A percentile compares a stretch with the other conserved stretches of the same genome.
phyloP scores from a whole-genome alignment of 2,888 invertebrate genomes.

The Heteromurus nitidus region DNA sequence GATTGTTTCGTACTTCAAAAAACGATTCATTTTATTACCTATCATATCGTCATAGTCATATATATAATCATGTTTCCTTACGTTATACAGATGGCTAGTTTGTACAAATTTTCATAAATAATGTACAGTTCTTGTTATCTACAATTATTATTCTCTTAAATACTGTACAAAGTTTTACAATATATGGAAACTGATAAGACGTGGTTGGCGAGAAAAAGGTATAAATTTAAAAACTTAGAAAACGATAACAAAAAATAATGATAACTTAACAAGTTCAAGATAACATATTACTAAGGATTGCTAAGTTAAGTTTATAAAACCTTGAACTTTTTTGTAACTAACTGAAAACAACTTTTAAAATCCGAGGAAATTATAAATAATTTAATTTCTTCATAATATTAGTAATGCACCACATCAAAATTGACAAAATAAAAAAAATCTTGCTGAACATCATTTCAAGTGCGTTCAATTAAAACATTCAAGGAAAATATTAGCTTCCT shows the following conservation, averaged over 20 bases:
- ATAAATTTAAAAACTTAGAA: constrained; percentile 25
- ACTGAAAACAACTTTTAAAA: too few species aligned
- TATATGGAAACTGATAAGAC: constrained; percentile 53
- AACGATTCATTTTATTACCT: constrained; percentile 53
- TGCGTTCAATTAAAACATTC: neutral
- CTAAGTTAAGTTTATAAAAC: too few species aligned
- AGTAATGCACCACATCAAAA: too few species aligned
- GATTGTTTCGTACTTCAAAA: constrained; percentile 45
- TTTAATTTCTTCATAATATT: too few species aligned
- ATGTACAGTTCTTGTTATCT: constrained; percentile 51
- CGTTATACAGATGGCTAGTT: constrained; percentile 64
- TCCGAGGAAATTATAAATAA: too few species aligned
- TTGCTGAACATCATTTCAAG: neutral
- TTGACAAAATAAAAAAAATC: too few species aligned
- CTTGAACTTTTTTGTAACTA: too few species aligned
- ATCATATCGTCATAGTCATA: constrained; percentile 52
- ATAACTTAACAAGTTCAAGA: constrained; percentile 18
- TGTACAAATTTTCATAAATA: constrained; percentile 67
- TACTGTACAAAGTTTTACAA: constrained; percentile 54
- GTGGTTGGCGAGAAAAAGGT: constrained; percentile 4
- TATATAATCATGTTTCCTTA: constrained; percentile 37
- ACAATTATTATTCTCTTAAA: constrained; percentile 9
- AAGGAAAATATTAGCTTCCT: neutral
- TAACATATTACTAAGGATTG: neutral
- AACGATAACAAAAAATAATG: constrained; percentile 47